Evolutionary conservation across 2,113 vertebrate species (phyloP), one percentile per base, ranked within the genome.

Genomic region (Falco punctatus): DNA sequence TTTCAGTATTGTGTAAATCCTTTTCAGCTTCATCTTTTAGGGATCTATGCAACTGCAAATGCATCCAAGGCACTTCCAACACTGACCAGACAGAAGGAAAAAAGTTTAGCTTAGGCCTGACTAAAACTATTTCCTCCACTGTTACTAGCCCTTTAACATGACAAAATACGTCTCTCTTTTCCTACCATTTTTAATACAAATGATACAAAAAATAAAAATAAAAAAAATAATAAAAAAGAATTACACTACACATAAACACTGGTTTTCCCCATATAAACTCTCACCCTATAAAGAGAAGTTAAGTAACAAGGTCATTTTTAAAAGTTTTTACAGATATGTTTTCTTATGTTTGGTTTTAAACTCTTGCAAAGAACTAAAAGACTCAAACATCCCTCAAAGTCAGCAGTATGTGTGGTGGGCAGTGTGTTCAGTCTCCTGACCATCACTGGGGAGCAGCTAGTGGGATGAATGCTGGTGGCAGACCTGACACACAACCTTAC

Each of bases 401-500:
- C 69, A 64, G 38, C 22, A 69, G 49, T 0, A 2, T 8, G 3
- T 11, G 0, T 14, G 40, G 14, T 30, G 52, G 18, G 15, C 28
- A 59, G 6, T 1, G 3, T 2, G 8, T 13, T 46, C 57, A 20
- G 14, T 13, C 38, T 71, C 69, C 84, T 24, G 32, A 14, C 15
- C 24, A 12, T 4, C 44, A 8, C 65, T 22, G 64, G 42, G 46
- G 52, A 92, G 89, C 55, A 46, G 28, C 26, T 13, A 5, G 13
- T 11, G 6, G 84, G 38, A 20, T 54, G 54, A 40, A 27, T 0
- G 2, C 35, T 77, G 51, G 9, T 54, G 66, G 13, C 54, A 82
- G 54, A 52, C 28, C 32, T 59, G 77, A 67, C 58, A 58, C 0
- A 3, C 0, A 21, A 9, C 15, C 2, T 51, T 28, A 2, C 7